Percentiles rank a stretch among this genome's conserved stretches.
Evolutionary conservation across 2,888 invertebrate genomes (phyloP).

Genomic region (Plusia festucae): DNA sequence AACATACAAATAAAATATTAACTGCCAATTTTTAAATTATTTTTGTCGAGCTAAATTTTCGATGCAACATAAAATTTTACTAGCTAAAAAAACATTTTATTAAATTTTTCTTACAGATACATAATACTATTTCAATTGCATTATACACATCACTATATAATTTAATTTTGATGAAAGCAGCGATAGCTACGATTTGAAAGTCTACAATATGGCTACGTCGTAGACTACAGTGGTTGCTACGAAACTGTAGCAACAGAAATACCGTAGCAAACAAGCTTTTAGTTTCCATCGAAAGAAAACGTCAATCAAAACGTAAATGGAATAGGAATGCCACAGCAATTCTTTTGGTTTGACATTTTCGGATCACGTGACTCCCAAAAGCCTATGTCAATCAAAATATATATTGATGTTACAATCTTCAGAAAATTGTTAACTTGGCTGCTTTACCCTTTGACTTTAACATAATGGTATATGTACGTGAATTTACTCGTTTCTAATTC

Average conservation of each 20-base stretch:
- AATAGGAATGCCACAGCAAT: constrained; percentile 1
- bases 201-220: constrained; percentile 9
- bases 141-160: too few relatives aligned
- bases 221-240: constrained; percentile 11
- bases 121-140: too few relatives aligned
- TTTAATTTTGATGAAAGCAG: too few relatives aligned
- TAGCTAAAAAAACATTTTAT: background rate
- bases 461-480: background rate
- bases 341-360: background rate
- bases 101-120: background rate
- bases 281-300: constrained; percentile 17
- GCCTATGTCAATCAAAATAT: background rate
- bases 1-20: background rate
- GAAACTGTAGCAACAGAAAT: constrained; percentile 28
- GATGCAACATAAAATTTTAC: background rate
- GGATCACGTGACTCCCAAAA: background rate
- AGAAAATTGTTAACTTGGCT: background rate
- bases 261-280: constrained; percentile 39
- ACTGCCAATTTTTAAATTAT: background rate
- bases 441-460: background rate
- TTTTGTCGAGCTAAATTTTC: background rate
- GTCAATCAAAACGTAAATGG: constrained; percentile 1
- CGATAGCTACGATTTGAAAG: too few relatives aligned
- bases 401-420: background rate
- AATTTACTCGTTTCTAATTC: background rate